Base-by-base conservation (phyloP, 2,797 vertebrate species). In the Ctenopoma kingsleyae region DNA sequence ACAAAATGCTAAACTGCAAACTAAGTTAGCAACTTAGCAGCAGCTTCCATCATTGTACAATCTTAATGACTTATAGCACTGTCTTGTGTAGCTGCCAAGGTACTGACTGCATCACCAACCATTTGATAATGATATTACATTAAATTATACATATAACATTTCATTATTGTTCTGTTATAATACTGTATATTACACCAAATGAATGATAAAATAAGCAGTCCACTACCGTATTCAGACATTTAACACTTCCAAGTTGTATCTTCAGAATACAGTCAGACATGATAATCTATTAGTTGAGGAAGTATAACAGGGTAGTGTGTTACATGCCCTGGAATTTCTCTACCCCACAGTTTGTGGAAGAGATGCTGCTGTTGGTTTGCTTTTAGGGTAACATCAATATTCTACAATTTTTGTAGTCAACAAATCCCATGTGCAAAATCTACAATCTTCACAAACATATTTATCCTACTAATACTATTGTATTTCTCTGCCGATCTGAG, bases 261-360 rank as follows among this genome's bases (percentile, higher is more conserved):
- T 48, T 60, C 5, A 35, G 15, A 62, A 52, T 9, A 62, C 41
- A 32, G 9, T 32, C 8, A 32, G 8, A 1, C 30, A 32, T 32
- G 30, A 32, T 32, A 32, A 32, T 32, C 30, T 32, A 9, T 2
- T 30, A 59, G 71, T 40, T 69, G 46, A 62, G 8, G 19, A 56
- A 16, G 43, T 58, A 3, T 46, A 70, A 49, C 19, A 49, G 32
- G 46, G 71, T 50, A 30, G 60, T 30, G 32, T 20, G 54, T 73
- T 73, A 69, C 46, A 69, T 65, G 63, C 68, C 49, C 54, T 57
- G 47, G 40, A 59, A 64, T 20, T n/a, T 13, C 23, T 67, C 9
- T 23, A 1, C 30, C 23, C 22, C 6, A 16, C 9, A 35, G 19
- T 30, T 19, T 40, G 41, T 20, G 22, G 16, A 35, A 16, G 46